phyloP scores from a whole-genome alignment of 2,797 vertebrate genomes.

The Poeciliopsis gracilis region DNA sequence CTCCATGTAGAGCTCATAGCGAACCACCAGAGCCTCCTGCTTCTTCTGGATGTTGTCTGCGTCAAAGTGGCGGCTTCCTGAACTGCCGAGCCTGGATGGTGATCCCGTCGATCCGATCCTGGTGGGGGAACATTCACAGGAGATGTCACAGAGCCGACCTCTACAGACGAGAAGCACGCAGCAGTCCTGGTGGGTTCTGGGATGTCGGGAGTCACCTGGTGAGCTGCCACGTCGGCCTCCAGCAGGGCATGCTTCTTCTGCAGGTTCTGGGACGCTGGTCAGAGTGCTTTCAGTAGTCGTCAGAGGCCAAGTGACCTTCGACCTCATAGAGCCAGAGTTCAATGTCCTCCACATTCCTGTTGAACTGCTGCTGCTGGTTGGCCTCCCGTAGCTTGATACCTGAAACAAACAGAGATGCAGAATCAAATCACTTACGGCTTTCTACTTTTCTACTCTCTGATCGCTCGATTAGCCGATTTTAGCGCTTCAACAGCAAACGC shows the following conservation, averaged over 20 bases:
- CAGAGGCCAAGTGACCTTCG: slow-evolving; percentile 95
- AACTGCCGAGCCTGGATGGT: slow-evolving; percentile 98
- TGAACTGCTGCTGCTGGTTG: slow-evolving; percentile 99
- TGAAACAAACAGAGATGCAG: slow-evolving; percentile 53
- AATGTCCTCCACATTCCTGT: slow-evolving; percentile 98
- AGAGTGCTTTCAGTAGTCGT: slow-evolving; percentile 98
- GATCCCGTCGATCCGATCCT: slow-evolving; percentile 99
- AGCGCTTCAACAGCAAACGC: too few relatives aligned
- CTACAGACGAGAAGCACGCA: background rate
- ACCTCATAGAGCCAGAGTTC: slow-evolving; percentile 98
- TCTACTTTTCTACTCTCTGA: too few relatives aligned
- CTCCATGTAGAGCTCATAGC: slow-evolving; percentile 94
- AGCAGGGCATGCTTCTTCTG: slow-evolving; percentile 97
- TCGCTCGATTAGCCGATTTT: too few relatives aligned
- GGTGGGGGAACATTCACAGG: background rate
- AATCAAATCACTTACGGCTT: background rate
- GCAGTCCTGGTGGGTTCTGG: background rate
- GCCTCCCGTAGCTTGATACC: slow-evolving; percentile 97
- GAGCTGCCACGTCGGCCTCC: slow-evolving; percentile 96
- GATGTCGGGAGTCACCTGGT: slow-evolving; percentile 85
- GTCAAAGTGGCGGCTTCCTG: slow-evolving; percentile 96
- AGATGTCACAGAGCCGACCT: background rate
- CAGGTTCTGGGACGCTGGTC: slow-evolving; percentile 96
- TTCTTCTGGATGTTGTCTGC: slow-evolving; percentile 97
- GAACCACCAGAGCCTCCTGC: slow-evolving; percentile 91